Base-by-base conservation (phyloP, 2,888 invertebrate genomes). In the Anoplius nigerrimus region DNA sequence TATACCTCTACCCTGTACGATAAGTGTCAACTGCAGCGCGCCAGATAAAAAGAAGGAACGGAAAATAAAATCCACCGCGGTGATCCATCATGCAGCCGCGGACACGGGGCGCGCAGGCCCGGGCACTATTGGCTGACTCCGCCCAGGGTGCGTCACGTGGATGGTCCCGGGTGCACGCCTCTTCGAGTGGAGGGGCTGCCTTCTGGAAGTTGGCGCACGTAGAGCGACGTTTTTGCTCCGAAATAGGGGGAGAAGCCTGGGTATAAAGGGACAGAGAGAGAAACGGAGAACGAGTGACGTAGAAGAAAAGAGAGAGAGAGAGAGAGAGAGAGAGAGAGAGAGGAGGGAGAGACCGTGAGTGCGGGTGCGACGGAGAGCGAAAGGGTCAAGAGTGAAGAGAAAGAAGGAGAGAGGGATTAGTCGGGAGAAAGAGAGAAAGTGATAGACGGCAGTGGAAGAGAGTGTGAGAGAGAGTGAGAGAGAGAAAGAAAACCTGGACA, bases 11-110 rank as follows among this genome's bases (percentile, higher is more conserved):
- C 56, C 70, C 75, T 53, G 75, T 69, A 72, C 84, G 86, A 86
- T 88, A 88, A 86, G 86, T 87, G 88, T 88, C 88, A 88, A 88
- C 88, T 87, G 87, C 88, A 87, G 78, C 84, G 83, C 80, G 84
- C 81, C 81, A 88, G 88, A 88, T 88, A 88, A 88, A 88, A 88
- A 82, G 82, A 85, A 82, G 65, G 75, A 74, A 76, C 78, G 83
- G 85, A 84, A 86, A 86, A 86, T 84, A 87, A 86, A 86, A 87
- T 86, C 81, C 80, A 76, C 75, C 76, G 64, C 72, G 75, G 80
- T 86, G 88, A 88, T 88, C 88, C 88, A 88, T 88, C 88, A 88
- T 85, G 84, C 80, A 82, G 86, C 78, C 84, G 80, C 82, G 84
- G 80, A 82, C 79, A 71, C 71, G 66, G 75, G 75, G 72, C 75